These are phyloP conservation scores for Amphipyra berbera DNA, from an alignment of 2,888 invertebrate genomes.

Conservation along the genomic window DNA sequence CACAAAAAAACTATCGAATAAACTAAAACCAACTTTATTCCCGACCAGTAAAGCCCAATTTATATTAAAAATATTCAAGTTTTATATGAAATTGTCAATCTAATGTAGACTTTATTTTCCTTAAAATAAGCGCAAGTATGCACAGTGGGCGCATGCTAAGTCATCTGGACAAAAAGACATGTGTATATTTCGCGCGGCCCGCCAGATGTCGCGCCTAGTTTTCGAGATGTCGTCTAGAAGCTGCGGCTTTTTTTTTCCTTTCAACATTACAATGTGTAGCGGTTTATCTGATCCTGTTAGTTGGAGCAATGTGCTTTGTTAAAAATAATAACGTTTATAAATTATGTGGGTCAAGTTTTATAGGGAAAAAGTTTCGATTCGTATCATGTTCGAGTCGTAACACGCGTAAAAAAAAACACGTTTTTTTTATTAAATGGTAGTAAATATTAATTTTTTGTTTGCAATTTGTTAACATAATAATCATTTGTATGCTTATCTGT, in stretches of 20 bases:
- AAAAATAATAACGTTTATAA: conserved; percentile 47
- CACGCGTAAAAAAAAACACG: conserved; percentile 13
- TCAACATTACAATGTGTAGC: conserved; percentile 72
- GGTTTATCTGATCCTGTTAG: conserved; percentile 75
- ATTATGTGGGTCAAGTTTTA: conserved; percentile 55
- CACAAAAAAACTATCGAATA: conserved; percentile 39
- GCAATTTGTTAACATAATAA: conserved; percentile 33
- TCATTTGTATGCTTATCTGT: conserved; percentile 34
- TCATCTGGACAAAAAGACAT: conserved; percentile 83
- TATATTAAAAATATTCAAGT: conserved; percentile 18
- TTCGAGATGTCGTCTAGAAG: conserved; percentile 73
- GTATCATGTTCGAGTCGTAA: conserved; percentile 37
- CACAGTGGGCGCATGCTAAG: conserved; percentile 66
- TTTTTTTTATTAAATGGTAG: not conserved
- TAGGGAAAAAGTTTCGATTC: conserved; percentile 31
- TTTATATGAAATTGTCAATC: conserved; percentile 27
- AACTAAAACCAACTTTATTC: conserved; percentile 61
- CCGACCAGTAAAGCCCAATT: conserved; percentile 32
- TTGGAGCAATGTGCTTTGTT: conserved; percentile 55
- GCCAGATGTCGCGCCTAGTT: conserved; percentile 79
- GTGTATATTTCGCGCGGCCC: conserved; percentile 81
- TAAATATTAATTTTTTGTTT: conserved; percentile 31
- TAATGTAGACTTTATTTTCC: conserved; percentile 44
- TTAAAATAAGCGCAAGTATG: conserved; percentile 32
- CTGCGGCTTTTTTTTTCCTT: conserved; percentile 63